Percentiles rank a stretch among this genome's conserved stretches.
Evolutionary conservation across 2,797 vertebrate genomes (phyloP).

Genomic region (Xenentodon cancila): DNA sequence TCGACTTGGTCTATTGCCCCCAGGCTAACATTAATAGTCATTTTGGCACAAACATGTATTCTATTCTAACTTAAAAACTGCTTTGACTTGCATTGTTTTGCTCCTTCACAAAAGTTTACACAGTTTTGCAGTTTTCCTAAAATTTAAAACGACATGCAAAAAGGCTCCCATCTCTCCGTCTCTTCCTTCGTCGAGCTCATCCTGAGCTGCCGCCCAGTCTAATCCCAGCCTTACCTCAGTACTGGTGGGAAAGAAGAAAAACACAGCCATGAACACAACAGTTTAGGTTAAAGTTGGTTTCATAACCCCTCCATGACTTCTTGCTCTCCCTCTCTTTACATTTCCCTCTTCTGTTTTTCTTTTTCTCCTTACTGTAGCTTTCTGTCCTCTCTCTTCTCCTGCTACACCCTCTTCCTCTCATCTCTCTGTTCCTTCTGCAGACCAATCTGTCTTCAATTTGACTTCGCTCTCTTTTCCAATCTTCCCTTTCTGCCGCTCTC

Average conservation of each 20-base stretch:
- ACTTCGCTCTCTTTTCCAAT: constrained; percentile 67
- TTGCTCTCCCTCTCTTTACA: constrained; percentile 48
- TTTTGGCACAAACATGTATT: too few relatives aligned
- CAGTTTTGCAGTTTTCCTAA: too few relatives aligned
- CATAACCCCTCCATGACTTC: constrained; percentile 80
- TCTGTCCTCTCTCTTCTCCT: constrained; percentile 16
- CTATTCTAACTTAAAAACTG: too few relatives aligned
- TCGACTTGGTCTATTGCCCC: too few relatives aligned
- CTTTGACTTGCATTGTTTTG: too few relatives aligned
- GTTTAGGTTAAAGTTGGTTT: constrained; percentile 84
- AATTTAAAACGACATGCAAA: neutral
- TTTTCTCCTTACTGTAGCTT: constrained; percentile 19
- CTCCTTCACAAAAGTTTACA: too few relatives aligned
- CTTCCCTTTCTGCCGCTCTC: constrained; percentile 45
- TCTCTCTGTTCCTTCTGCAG: constrained; percentile 43
- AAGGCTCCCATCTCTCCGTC: constrained; percentile 31
- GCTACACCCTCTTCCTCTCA: constrained; percentile 36
- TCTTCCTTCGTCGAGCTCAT: constrained; percentile 61
- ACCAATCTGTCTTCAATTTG: constrained; percentile 67
- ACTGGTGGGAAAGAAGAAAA: constrained; percentile 59
- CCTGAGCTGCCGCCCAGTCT: constrained; percentile 74
- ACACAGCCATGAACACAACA: constrained; percentile 75
- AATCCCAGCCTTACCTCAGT: constrained; percentile 78
- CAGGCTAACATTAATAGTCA: too few relatives aligned
- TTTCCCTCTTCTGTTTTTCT: constrained; percentile 24